phyloP scores from a whole-genome alignment of 2,888 invertebrate genomes.

The Hirudinaria manillensis region DNA sequence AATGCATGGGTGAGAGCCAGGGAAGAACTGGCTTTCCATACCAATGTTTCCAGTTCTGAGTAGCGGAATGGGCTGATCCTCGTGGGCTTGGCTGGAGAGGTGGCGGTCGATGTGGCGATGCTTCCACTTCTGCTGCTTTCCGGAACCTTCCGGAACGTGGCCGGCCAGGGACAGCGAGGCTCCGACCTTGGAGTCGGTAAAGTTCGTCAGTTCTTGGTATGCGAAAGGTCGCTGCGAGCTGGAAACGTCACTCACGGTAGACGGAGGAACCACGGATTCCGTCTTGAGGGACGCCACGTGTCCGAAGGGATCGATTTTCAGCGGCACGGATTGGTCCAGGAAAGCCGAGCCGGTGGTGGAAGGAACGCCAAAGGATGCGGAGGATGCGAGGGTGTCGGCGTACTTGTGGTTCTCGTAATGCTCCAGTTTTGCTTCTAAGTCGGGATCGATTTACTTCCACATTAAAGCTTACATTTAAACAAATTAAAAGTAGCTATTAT shows the following conservation, averaged over 20 bases:
- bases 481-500: not conserved
- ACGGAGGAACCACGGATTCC: not conserved
- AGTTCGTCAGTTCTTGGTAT: not conserved
- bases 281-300: not conserved
- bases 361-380: not conserved
- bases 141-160: not conserved
- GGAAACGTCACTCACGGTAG: not conserved
- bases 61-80: constrained; percentile 15
- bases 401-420: constrained; percentile 11
- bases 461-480: not conserved
- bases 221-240: no score
- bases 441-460: not conserved
- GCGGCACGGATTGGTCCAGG: not conserved
- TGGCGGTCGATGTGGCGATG: constrained; percentile 35
- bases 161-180: not conserved
- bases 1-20: no score
- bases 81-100: constrained; percentile 28
- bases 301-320: constrained; percentile 8
- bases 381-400: not conserved
- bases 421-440: constrained; percentile 3
- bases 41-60: constrained; percentile 6
- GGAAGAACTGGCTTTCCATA: not conserved
- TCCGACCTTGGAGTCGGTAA: not conserved
- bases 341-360: not conserved
- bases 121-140: constrained; percentile 33